Evolutionary conservation across 37 sponge, comb jelly and placozoan species (phyloP).

Genomic region (Tethya wilhelma): DNA sequence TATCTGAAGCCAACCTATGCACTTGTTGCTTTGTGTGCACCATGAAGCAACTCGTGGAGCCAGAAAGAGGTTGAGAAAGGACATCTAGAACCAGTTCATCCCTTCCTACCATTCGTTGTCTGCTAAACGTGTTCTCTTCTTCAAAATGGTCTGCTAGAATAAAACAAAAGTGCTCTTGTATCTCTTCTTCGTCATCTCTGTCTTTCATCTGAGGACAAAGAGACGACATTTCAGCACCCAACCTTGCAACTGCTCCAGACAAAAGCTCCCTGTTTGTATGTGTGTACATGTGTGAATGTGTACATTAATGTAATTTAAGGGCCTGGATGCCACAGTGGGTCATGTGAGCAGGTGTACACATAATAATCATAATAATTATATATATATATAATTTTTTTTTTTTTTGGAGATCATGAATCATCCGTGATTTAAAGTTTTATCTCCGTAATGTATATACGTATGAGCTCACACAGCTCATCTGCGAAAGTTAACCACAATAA

Average conservation of each 20-base stretch:
- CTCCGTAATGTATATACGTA: no score
- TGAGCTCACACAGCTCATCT: no score
- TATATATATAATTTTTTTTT: neutral
- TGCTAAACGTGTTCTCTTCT: neutral
- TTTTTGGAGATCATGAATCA: neutral
- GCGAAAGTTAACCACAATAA: no score
- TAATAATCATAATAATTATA: neutral
- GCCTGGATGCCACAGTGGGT: neutral
- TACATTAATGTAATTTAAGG: neutral
- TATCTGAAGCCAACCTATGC: neutral
- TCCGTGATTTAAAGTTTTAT: no score
- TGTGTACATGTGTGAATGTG: neutral
- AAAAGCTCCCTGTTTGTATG: conserved; percentile 29
- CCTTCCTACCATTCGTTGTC: neutral
- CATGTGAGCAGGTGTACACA: neutral
- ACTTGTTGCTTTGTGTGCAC: conserved; percentile 16
- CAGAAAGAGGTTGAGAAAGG: neutral
- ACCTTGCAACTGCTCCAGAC: conserved; percentile 11
- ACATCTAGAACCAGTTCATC: neutral
- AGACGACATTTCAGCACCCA: conserved; percentile 8
- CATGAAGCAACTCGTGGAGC: neutral
- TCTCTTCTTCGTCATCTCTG: conserved; percentile 44
- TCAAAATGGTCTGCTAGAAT: neutral
- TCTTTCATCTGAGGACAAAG: conserved; percentile 36
- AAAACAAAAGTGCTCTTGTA: conserved; percentile 21